A percentile compares a stretch with the other conserved stretches of the same genome.
phyloP scores from a whole-genome alignment of 2,113 vertebrate genomes.

The Vanacampus margaritifer region DNA sequence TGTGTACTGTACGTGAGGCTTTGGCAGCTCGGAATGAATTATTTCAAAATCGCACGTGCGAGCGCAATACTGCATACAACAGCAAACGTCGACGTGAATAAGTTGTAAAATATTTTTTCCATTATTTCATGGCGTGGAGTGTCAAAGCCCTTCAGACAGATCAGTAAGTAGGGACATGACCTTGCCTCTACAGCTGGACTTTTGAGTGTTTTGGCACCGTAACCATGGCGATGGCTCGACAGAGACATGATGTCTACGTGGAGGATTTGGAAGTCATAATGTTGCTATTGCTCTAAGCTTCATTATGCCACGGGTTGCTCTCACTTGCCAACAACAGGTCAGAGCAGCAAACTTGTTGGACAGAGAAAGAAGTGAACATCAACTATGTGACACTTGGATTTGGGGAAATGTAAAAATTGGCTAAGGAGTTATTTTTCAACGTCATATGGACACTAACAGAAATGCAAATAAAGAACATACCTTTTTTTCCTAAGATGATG shows the following conservation, averaged over 20 bases:
- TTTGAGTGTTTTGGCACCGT: constrained; percentile 57
- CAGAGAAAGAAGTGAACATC: background rate
- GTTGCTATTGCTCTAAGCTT: constrained; percentile 49
- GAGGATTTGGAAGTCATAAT: constrained; percentile 65
- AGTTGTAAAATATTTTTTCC: constrained; percentile 2
- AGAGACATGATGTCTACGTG: constrained; percentile 62
- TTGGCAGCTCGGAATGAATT: background rate
- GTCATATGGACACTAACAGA: background rate
- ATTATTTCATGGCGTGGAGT: background rate
- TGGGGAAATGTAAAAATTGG: background rate
- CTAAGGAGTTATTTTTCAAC: background rate
- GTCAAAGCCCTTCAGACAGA: constrained; percentile 40
- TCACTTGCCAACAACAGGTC: constrained; percentile 38
- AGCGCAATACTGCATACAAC: background rate
- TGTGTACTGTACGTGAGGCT: background rate
- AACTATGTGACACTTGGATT: background rate
- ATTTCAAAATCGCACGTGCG: background rate
- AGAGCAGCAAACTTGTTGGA: constrained; percentile 18
- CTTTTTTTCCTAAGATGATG: no score
- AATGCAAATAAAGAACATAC: background rate
- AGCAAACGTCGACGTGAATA: background rate
- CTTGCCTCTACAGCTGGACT: constrained; percentile 62
- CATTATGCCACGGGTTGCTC: constrained; percentile 46
- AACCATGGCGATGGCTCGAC: constrained; percentile 51
- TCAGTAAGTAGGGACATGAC: constrained; percentile 56